A percentile compares a stretch with the other conserved stretches of the same genome.
Conservation (phyloP, 2,113 vertebrate species). For the Nesoenas mayeri region DNA sequence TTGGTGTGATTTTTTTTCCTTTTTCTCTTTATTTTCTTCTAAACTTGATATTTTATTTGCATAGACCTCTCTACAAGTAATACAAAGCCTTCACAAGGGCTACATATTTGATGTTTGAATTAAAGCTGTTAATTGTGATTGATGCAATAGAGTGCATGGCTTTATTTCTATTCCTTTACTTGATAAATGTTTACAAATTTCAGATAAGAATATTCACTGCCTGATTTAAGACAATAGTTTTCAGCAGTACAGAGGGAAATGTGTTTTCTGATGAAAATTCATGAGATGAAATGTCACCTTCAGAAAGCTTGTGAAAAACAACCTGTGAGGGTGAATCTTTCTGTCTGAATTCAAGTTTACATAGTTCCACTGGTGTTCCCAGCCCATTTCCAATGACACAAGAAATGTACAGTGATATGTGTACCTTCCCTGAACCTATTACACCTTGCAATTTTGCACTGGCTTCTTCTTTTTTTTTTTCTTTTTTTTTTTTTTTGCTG, state of each 20-base stretch:
- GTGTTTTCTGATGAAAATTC: background rate
- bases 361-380: background rate
- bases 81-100: background rate
- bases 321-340: background rate
- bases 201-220: background rate
- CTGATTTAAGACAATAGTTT: background rate
- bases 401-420: background rate
- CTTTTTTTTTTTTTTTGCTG: background rate
- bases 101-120: background rate
- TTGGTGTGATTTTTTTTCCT: rapidly evolving
- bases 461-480: background rate
- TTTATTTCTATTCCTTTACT: background rate
- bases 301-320: background rate
- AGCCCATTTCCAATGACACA: background rate
- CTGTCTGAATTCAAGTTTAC: background rate
- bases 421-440: background rate
- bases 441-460: background rate
- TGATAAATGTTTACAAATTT: background rate
- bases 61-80: background rate
- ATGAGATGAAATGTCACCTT: background rate
- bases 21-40: background rate
- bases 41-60: background rate
- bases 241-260: background rate
- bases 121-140: background rate
- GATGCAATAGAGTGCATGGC: background rate